Percentiles rank a stretch among this genome's conserved stretches.
Evolutionary conservation across 2,888 invertebrate species (phyloP).

Genomic region (Athalia circularis): DNA sequence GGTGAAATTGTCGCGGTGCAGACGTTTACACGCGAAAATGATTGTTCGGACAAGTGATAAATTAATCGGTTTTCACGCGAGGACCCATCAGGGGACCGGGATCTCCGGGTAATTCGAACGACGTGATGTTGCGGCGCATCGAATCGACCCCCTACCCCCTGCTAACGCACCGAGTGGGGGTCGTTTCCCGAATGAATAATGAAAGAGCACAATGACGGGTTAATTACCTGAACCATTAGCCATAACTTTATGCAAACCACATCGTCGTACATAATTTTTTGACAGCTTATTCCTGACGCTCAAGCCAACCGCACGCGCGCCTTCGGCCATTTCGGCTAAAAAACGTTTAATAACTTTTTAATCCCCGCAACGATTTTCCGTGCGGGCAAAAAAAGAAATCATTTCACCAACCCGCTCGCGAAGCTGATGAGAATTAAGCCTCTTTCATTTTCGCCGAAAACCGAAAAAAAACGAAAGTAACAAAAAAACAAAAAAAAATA

Average conservation of each 20-base stretch:
- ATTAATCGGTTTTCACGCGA: not conserved
- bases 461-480: not conserved
- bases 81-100: conserved; percentile 11
- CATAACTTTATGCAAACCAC: conserved; percentile 18
- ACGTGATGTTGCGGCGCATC: not conserved
- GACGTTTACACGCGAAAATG: not conserved
- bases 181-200: conserved; percentile 33
- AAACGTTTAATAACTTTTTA: conserved; percentile 41
- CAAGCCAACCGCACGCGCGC: not conserved
- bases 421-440: conserved; percentile 24
- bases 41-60: conserved; percentile 6
- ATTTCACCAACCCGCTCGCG: not conserved
- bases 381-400: not conserved
- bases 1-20: not conserved
- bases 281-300: conserved; percentile 29
- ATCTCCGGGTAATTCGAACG: not conserved
- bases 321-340: conserved; percentile 3
- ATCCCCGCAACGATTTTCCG: conserved; percentile 13
- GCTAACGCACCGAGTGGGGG: not conserved
- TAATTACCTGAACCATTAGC: conserved; percentile 46
- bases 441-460: not conserved
- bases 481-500: not conserved
- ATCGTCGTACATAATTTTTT: conserved; percentile 42
- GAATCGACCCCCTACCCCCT: not conserved
- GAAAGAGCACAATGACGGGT: conserved; percentile 30